A percentile compares a stretch with the other conserved stretches of the same genome.
These are phyloP conservation scores for Sigmodon hispidus DNA, from an alignment of 2,113 vertebrate species.

Conservation along the genomic window DNA sequence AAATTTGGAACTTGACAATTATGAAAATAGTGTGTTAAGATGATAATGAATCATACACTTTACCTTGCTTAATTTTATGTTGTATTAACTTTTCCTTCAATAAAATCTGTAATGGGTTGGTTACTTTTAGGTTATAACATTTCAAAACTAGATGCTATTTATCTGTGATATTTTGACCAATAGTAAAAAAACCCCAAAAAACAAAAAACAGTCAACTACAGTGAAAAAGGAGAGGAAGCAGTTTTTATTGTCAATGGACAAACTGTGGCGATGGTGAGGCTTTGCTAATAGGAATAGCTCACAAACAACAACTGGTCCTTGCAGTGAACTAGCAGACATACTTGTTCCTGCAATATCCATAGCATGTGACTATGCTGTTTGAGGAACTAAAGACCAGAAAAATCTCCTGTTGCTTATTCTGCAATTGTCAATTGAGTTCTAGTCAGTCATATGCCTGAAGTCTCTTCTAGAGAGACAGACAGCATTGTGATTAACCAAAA, in stretches of 20 bases:
- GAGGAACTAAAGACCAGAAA: not conserved
- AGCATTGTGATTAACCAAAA: not conserved
- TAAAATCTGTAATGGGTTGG: not conserved
- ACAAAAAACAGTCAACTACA: not conserved
- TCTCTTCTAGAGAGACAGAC: not conserved
- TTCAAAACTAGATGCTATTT: not conserved
- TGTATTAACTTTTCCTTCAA: not conserved
- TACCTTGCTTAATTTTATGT: not conserved
- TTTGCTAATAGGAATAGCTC: not conserved
- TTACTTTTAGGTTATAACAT: not conserved
- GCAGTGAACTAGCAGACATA: not conserved
- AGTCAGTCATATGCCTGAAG: not conserved
- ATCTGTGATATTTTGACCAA: not conserved
- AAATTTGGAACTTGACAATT: not conserved
- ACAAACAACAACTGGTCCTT: too few relatives aligned
- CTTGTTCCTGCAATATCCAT: not conserved
- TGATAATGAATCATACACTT: not conserved
- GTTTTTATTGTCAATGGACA: not conserved
- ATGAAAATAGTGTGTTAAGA: not conserved
- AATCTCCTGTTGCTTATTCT: not conserved
- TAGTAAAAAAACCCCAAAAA: not conserved
- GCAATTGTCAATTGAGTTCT: not conserved
- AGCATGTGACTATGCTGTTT: not conserved
- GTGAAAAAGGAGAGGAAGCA: not conserved
- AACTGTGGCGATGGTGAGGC: not conserved